These are phyloP conservation scores for Melieria crassipennis DNA, from an alignment of 2,888 invertebrate genomes.

Conservation along the genomic window DNA sequence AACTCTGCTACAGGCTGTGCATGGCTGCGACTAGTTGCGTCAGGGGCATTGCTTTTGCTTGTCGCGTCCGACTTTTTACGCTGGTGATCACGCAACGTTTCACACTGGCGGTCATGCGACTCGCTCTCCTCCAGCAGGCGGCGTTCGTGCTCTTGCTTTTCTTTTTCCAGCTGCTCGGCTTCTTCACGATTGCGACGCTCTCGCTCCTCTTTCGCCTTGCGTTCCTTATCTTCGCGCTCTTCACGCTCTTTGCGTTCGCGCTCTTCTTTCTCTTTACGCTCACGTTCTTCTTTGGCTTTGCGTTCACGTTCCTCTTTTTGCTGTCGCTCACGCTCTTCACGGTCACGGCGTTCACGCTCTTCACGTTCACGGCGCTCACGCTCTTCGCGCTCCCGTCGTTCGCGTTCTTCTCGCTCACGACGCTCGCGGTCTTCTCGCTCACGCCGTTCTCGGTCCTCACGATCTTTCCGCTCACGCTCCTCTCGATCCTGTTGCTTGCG, in stretches of 20 bases:
- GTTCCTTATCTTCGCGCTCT: constrained; percentile 57
- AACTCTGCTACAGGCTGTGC: constrained; percentile 43
- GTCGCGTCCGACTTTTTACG: constrained; percentile 28
- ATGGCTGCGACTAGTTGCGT: constrained; percentile 17
- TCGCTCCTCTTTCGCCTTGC: constrained; percentile 52
- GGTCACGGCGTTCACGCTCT: constrained; percentile 54
- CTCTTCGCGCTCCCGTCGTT: constrained; percentile 46
- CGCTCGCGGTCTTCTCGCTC: constrained; percentile 61
- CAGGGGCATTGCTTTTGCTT: constrained; percentile 39
- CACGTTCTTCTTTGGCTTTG: constrained; percentile 61
- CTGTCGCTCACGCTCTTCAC: constrained; percentile 37
- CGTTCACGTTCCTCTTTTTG: constrained; percentile 51
- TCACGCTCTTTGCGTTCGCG: constrained; percentile 57
- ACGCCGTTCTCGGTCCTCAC: constrained; percentile 50
- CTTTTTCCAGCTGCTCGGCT: constrained; percentile 53
- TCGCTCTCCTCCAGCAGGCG: constrained; percentile 37
- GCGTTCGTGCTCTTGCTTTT: constrained; percentile 50
- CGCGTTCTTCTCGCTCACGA: constrained; percentile 48
- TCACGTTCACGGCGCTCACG: constrained; percentile 53
- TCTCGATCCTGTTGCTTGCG: constrained; percentile 48
- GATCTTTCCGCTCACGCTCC: constrained; percentile 43
- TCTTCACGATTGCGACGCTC: constrained; percentile 50
- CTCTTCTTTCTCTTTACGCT: constrained; percentile 50
- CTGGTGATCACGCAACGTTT: constrained; percentile 56
- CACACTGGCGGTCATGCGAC: constrained; percentile 59